Percentiles rank a stretch among this genome's conserved stretches.
Conservation (phyloP, 2,797 vertebrate genomes). For the Coregonus suidteri region DNA sequence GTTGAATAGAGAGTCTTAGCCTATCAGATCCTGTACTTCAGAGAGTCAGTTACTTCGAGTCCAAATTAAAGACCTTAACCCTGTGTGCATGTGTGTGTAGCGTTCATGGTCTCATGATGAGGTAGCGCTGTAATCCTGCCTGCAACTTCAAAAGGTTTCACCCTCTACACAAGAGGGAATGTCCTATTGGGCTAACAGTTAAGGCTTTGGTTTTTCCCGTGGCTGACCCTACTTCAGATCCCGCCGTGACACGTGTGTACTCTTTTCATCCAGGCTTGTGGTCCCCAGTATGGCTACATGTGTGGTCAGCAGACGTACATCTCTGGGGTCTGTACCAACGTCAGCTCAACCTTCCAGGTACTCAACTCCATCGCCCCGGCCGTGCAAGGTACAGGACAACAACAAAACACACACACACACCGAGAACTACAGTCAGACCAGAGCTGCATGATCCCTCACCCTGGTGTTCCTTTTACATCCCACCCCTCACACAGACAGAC, state of each 20-base stretch:
- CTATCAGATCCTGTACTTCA: slow-evolving; percentile 7
- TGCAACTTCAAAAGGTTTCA: no score
- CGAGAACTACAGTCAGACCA: no score
- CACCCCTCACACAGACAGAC: no score
- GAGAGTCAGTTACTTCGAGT: not conserved
- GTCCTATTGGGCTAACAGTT: not conserved
- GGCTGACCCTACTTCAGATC: no score
- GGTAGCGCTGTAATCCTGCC: no score
- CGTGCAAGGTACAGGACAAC: slow-evolving; percentile 74
- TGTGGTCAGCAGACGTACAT: slow-evolving; percentile 92
- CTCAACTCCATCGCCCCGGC: slow-evolving; percentile 86
- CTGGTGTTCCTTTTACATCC: no score
- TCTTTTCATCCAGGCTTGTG: slow-evolving; percentile 85
- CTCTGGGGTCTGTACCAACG: slow-evolving; percentile 92
- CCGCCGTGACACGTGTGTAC: not conserved
- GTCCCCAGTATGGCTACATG: slow-evolving; percentile 94
- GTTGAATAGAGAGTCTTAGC: not conserved
- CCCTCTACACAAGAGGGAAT: not conserved
- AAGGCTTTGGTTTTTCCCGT: no score
- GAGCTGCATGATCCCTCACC: no score
- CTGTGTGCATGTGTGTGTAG: not conserved
- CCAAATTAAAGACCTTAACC: not conserved
- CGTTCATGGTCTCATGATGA: not conserved
- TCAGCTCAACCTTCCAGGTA: slow-evolving; percentile 90
- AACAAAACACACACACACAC: not conserved